A percentile compares a stretch with the other conserved stretches of the same genome.
Evolutionary conservation across 2,113 vertebrate species (phyloP).

Genomic region (Sclerurus mexicanus): DNA sequence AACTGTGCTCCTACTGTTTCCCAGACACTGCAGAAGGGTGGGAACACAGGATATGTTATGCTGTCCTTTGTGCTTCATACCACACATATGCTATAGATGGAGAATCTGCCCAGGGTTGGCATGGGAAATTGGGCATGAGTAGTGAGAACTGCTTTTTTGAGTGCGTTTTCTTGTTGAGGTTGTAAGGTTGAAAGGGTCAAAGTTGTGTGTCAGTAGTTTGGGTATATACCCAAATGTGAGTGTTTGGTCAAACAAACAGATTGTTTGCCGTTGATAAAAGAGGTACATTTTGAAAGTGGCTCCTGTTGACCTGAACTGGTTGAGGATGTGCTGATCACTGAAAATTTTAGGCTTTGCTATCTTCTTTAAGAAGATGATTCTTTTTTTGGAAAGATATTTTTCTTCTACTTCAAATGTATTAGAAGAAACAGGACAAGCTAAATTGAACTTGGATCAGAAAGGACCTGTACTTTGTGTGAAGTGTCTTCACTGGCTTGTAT

Average conservation of each 20-base stretch:
- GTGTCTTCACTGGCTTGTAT: not conserved
- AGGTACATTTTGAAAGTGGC: not conserved
- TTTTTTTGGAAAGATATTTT: not conserved
- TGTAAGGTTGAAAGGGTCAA: not conserved
- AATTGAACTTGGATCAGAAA: not conserved
- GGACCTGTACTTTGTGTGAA: not conserved
- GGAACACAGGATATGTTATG: not conserved
- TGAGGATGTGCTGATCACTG: not conserved
- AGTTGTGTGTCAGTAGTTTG: not conserved
- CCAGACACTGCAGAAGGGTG: not conserved
- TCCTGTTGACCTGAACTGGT: not conserved
- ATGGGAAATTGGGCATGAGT: not conserved
- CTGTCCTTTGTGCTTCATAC: not conserved
- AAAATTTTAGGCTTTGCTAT: not conserved
- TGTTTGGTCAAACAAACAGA: not conserved
- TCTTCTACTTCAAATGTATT: not conserved
- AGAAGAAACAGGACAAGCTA: not conserved
- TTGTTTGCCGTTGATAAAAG: not conserved
- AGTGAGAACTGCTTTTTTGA: not conserved
- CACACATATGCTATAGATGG: rapidly evolving
- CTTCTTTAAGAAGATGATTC: not conserved
- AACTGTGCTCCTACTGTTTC: not conserved
- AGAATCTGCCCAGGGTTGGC: not conserved
- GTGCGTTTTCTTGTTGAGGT: not conserved
- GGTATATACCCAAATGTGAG: not conserved